phyloP scores from a whole-genome alignment of 2,113 vertebrate species.

The Corvus cornix region DNA sequence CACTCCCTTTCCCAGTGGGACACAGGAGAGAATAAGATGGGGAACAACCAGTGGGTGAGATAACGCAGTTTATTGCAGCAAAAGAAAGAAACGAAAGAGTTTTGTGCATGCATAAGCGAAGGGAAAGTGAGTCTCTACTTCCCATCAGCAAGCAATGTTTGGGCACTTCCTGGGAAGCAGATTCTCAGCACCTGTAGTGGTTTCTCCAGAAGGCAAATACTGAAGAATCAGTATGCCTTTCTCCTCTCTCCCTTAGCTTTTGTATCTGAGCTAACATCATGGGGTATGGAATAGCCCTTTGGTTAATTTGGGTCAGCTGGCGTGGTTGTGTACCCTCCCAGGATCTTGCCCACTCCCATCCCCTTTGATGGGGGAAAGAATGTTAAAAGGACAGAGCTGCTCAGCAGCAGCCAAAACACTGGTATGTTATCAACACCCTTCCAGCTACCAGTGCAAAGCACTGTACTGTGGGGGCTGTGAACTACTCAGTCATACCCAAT shows the following conservation, averaged over 20 bases:
- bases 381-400: accelerated
- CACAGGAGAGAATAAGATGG: neutral
- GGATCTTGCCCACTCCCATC: too few species aligned
- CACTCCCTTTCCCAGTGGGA: neutral
- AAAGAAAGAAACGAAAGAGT: neutral
- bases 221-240: neutral
- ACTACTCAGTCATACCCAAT: neutral
- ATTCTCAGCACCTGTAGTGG: neutral
- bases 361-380: neutral
- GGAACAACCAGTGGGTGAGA: neutral
- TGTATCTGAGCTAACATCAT: neutral
- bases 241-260: neutral
- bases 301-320: neutral
- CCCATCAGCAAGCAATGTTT: accelerated
- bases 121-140: neutral
- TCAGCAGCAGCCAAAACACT: neutral
- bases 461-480: neutral
- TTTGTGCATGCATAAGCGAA: accelerated
- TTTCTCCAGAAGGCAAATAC: neutral
- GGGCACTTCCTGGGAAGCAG: accelerated
- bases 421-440: neutral
- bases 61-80: neutral
- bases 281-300: neutral
- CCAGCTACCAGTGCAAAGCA: neutral
- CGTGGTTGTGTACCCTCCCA: neutral